Base-by-base conservation (phyloP, 2,888 invertebrate species). In the Eupithecia exiguata region DNA sequence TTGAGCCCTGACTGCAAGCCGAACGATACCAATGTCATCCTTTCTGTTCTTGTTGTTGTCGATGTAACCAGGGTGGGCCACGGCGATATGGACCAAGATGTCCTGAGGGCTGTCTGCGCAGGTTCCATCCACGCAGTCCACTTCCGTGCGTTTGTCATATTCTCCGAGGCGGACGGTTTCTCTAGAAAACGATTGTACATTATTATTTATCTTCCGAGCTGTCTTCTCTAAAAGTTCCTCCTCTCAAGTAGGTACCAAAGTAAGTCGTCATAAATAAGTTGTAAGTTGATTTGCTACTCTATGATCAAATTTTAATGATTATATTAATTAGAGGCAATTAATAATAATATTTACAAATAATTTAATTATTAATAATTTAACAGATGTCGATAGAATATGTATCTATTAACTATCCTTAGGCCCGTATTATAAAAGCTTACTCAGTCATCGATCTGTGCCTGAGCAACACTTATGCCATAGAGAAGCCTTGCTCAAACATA, bases 71-170 rank as follows among this genome's bases (percentile, higher is more conserved):
- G 96, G 95, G 86, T 97, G 97, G 0, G 96, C 95, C 67, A 96
- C 95, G 1, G 95, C 91, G n/a, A 95, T 91, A 38, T 96, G 95
- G 2, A 97, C 94, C 0, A 92, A 90, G 30, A 97, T 94, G 77
- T 97, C 95, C 78, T 96, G 86, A 0, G 96, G 95, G 0, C 95
- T 94, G 67, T 96, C 96, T 0, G 97, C 95, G 82, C 97, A 97
- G 9, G 90, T 72, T 75, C 86, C 79, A 82, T 92, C 84, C 30
- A 95, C 89, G 85, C 97, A 97, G 83, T 97, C 97, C 0, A 94
- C 88, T 53, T 95, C 94, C 1, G 94, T 95, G 79, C 95, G 94
- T 0, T 94, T 95, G 83, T 97, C 95, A 81, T 96, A 96, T 88
- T 97, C 97, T 1, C 97, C 97, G 58, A 97, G 88, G 16, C 96